Base-by-base conservation (phyloP, 2,797 vertebrate species). In the Gadopsis bispinosus region DNA sequence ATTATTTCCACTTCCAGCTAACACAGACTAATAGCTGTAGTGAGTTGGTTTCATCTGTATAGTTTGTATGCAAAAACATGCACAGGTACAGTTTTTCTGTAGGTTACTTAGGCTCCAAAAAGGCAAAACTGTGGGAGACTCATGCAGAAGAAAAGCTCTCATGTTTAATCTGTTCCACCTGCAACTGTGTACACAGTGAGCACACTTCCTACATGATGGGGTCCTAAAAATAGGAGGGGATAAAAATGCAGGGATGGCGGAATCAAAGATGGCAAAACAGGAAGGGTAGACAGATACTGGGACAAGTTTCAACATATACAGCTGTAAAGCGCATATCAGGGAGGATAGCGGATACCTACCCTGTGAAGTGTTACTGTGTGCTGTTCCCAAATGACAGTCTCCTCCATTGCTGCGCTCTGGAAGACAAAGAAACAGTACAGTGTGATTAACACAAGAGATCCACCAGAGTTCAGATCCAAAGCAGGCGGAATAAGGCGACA, bases 361-460 rank as follows among this genome's bases (percentile, higher is more conserved):
- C 98, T 98, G 96, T 99, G 98, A 95, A 99, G 97, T 79, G 97
- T 99, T 94, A 99, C 98, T 61, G 98, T 99, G 94, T 99, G 98
- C 91, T 99, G 98, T 95, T 99, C 98, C 98, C 98, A 99, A 96
- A 99, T 99, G 88, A 98, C 97, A 4, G 98, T 99, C 95, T 99
- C 98, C 96, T 99, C 98, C 98, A 99, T 99, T 80, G 96, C 94
- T 95, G 97, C 97, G 90, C 94, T 98, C 98, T 99, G 91, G 69
- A 91, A 92, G 50, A 89, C 47, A 91, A 65, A 85, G 51, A 74
- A 17, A 72, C 19, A 78, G 41, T 20, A 70, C 17, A 65, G n/a
- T 26, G 50, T 53, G 60, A 68, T 83, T 62, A 82, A 69, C 48
- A 63, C 26, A 39, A 73, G 62, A 63, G 50, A 19, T 74, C 35